These are phyloP conservation scores for Suricata suricatta DNA, from an alignment of 2,113 vertebrate genomes.

Conservation along the genomic window DNA sequence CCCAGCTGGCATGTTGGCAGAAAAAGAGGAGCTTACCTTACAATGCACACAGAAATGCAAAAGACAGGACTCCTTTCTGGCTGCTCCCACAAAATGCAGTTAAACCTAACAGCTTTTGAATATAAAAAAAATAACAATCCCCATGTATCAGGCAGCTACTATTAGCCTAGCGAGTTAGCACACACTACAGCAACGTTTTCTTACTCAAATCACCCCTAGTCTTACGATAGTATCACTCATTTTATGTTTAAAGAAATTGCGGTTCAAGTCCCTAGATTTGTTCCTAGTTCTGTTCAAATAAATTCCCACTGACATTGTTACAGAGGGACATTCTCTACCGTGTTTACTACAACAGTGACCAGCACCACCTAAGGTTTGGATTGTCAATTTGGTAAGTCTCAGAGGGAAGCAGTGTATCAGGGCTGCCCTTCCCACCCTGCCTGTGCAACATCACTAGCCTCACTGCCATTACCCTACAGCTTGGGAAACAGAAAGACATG, in stretches of 20 bases:
- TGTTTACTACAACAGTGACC: neutral
- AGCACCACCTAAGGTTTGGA: neutral
- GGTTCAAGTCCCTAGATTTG: neutral
- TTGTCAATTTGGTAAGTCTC: neutral
- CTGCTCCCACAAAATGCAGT: neutral
- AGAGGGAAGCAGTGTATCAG: neutral
- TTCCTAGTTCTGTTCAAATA: neutral
- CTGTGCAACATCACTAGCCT: neutral
- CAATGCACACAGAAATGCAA: neutral
- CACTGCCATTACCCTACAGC: neutral
- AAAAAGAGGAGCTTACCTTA: neutral
- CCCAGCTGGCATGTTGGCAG: neutral
- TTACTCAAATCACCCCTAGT: neutral
- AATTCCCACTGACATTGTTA: neutral
- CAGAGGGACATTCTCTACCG: neutral
- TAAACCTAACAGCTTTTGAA: neutral
- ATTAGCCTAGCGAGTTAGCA: neutral
- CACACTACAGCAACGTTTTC: neutral
- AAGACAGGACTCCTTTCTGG: neutral
- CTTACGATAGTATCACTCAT: neutral
- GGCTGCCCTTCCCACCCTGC: neutral
- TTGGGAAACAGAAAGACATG: neutral
- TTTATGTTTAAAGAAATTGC: neutral
- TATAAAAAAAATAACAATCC: neutral
- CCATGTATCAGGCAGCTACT: neutral